These are phyloP conservation scores for Zalophus californianus DNA, from an alignment of 2,797 vertebrate species.

Conservation along the genomic window DNA sequence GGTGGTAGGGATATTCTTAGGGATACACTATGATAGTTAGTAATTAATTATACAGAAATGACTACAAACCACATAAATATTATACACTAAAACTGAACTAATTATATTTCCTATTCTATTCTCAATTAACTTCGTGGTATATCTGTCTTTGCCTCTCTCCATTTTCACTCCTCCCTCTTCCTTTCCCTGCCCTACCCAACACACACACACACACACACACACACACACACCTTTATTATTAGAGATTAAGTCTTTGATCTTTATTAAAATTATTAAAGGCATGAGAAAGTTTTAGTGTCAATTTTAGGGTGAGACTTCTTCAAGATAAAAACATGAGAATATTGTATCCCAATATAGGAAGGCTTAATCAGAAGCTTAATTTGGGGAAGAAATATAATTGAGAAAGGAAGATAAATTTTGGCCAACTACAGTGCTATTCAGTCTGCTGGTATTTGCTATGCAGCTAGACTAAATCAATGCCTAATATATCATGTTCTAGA, in stretches of 20 bases:
- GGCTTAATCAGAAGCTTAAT: neutral
- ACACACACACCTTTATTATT: neutral
- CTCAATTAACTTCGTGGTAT: neutral
- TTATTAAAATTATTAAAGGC: neutral
- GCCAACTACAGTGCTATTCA: neutral
- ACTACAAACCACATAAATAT: neutral
- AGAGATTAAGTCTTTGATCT: neutral
- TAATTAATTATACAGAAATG: neutral
- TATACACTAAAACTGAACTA: neutral
- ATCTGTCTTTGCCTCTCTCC: neutral
- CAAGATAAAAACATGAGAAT: slow-evolving; percentile 23
- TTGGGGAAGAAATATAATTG: neutral
- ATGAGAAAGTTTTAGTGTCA: neutral
- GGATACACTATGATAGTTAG: neutral
- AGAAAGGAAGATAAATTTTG: neutral
- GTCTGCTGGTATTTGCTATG: neutral
- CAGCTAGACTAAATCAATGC: neutral
- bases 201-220: neutral
- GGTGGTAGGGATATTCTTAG: neutral
- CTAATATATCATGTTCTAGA: neutral
- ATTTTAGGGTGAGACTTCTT: neutral
- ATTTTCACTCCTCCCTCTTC: neutral
- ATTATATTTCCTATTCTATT: neutral
- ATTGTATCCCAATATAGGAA: neutral
- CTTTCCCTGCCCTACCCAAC: neutral